Evolutionary conservation across 2,888 invertebrate genomes (phyloP).

Genomic region (Ormyrus thymus): DNA sequence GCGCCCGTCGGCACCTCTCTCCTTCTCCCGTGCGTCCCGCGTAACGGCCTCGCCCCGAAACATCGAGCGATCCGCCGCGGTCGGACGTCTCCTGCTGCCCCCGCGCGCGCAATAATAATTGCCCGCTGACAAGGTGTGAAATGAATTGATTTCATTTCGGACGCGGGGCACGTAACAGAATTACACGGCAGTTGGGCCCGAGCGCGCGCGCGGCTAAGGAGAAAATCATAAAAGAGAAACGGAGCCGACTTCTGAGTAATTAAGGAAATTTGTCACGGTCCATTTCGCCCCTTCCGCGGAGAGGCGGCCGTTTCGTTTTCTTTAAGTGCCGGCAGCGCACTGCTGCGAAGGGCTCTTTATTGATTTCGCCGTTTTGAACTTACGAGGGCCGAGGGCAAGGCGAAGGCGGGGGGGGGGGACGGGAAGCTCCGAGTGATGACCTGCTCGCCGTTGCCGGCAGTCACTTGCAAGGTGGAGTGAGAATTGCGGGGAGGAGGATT

Average conservation of each 20-base stretch:
- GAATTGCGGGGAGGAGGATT: no score
- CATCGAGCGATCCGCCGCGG: no score
- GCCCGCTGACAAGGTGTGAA: slow-evolving; percentile 75
- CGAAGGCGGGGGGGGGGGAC: no score
- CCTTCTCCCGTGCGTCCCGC: no score
- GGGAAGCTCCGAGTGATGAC: no score
- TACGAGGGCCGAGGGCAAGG: no score
- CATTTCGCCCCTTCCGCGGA: slow-evolving; percentile 45
- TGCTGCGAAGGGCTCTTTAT: no score
- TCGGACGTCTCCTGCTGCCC: slow-evolving; percentile 57
- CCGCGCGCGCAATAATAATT: slow-evolving; percentile 71
- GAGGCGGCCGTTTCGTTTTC: slow-evolving; percentile 31
- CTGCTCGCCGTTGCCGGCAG: no score
- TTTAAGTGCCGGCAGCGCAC: not conserved
- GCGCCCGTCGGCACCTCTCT: no score
- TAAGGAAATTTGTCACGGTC: slow-evolving; percentile 52
- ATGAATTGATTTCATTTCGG: slow-evolving; percentile 75
- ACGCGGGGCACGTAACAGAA: slow-evolving; percentile 71
- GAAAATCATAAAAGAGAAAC: slow-evolving; percentile 21
- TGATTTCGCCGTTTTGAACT: no score
- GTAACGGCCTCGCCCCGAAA: no score
- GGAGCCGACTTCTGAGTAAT: slow-evolving; percentile 49
- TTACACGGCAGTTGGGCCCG: slow-evolving; percentile 73
- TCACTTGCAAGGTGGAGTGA: no score
- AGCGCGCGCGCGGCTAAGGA: slow-evolving; percentile 56